Conservation (phyloP, 2,888 invertebrate genomes). For the Aleiodes testaceus region DNA sequence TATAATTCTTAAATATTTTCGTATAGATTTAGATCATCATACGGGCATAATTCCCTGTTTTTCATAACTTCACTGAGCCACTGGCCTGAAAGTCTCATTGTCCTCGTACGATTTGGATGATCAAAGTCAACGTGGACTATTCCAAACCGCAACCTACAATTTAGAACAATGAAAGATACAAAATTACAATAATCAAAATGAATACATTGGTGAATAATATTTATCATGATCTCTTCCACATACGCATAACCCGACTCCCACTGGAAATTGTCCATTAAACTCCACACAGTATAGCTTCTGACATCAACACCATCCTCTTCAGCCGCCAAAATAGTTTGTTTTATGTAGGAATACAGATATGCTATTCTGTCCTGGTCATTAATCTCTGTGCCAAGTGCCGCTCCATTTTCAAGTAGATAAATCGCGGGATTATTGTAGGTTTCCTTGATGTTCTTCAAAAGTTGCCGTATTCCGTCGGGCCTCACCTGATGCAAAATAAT, state of each 20-base stretch:
- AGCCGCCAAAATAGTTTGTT: too few species aligned
- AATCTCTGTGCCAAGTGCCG: too few species aligned
- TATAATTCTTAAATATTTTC: too few species aligned
- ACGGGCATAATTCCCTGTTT: background rate
- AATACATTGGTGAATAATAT: background rate
- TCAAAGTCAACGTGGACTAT: background rate
- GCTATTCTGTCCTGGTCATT: too few species aligned
- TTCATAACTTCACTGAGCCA: background rate
- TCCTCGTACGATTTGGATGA: constrained; percentile 8
- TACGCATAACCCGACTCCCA: constrained; percentile 78
- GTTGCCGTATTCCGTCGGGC: too few species aligned
- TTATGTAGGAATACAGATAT: too few species aligned
- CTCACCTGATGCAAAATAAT: too few species aligned
- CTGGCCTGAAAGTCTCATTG: background rate
- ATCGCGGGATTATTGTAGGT: too few species aligned
- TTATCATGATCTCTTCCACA: constrained; percentile 55
- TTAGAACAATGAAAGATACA: background rate
- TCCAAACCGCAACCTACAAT: background rate
- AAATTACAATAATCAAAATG: background rate
- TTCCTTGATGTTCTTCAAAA: too few species aligned
- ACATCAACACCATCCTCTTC: constrained; percentile 75
- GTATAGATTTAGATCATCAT: background rate
- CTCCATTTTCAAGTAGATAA: too few species aligned
- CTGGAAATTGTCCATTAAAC: constrained; percentile 80
- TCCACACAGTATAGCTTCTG: constrained; percentile 77